A percentile compares a stretch with the other conserved stretches of the same genome.
Evolutionary conservation across 2,888 invertebrate genomes (phyloP).

Genomic region (Asteroscopus sphinx): DNA sequence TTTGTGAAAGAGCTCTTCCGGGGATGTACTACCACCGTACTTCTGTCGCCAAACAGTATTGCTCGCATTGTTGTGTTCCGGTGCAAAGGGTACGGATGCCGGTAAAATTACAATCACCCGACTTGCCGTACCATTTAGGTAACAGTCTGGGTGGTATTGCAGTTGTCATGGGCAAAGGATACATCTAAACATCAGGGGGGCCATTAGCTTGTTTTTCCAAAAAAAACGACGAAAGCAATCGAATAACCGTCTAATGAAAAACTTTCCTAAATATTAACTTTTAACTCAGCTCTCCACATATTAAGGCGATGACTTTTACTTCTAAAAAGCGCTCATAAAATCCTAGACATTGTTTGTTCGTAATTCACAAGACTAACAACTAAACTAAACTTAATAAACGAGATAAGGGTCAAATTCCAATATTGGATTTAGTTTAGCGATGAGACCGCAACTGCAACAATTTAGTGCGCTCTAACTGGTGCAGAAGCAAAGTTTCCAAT

Average conservation of each 20-base stretch:
- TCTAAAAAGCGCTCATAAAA: constrained; percentile 53
- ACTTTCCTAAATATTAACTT: neutral
- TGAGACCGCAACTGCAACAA: constrained; percentile 69
- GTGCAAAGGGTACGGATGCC: too few species aligned
- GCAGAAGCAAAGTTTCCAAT: constrained; percentile 60
- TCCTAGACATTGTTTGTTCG: constrained; percentile 53
- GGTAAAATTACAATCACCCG: too few species aligned
- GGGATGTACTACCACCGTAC: too few species aligned
- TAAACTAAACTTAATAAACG: constrained; percentile 63
- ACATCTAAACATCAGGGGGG: too few species aligned
- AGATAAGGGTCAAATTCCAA: constrained; percentile 66
- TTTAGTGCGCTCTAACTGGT: constrained; percentile 61
- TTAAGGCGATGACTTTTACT: neutral
- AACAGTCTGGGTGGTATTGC: too few species aligned
- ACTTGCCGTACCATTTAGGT: too few species aligned
- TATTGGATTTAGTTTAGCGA: constrained; percentile 74
- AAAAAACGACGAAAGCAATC: too few species aligned
- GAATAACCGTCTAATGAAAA: neutral
- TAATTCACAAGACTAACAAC: constrained; percentile 63
- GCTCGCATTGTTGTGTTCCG: too few species aligned
- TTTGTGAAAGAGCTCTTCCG: too few species aligned
- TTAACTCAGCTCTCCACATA: neutral
- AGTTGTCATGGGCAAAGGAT: too few species aligned
- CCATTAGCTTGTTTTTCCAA: too few species aligned
- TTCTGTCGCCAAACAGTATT: too few species aligned